phyloP scores from a whole-genome alignment of 2,888 invertebrate species.

The Macrophya alboannulata region DNA sequence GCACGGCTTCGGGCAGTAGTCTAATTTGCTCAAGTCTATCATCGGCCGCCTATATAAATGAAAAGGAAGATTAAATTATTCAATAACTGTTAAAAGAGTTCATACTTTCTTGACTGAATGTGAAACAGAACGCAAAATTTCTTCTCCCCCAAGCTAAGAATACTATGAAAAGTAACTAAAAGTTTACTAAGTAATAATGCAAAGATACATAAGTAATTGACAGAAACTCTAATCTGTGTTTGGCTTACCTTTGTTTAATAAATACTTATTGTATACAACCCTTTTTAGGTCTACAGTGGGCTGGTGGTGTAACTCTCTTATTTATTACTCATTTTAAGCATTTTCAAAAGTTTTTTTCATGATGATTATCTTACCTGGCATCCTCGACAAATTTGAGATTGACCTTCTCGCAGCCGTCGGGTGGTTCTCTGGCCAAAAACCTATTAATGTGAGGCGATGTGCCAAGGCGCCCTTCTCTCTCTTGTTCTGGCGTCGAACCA shows the following conservation, averaged over 20 bases:
- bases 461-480: slow-evolving; percentile 85
- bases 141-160: background rate
- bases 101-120: background rate
- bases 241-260: background rate
- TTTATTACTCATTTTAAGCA: background rate
- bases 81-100: slow-evolving; percentile 10
- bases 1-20: slow-evolving; percentile 84
- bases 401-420: slow-evolving; percentile 95
- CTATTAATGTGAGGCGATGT: slow-evolving; percentile 93
- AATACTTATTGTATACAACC: background rate
- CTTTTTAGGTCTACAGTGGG: background rate
- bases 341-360: background rate
- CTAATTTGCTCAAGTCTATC: slow-evolving; percentile 80
- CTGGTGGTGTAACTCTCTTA: background rate
- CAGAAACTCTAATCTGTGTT: background rate
- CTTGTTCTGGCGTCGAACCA: slow-evolving; percentile 89
- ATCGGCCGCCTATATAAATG: slow-evolving; percentile 77
- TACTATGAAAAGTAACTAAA: background rate
- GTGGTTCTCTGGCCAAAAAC: slow-evolving; percentile 93
- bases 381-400: slow-evolving; percentile 86
- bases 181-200: background rate
- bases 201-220: background rate
- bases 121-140: background rate
- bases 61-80: slow-evolving; percentile 58
- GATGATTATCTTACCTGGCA: slow-evolving; percentile 78